phyloP scores from a whole-genome alignment of 2,797 vertebrate genomes.

The Clarias platycephalus region DNA sequence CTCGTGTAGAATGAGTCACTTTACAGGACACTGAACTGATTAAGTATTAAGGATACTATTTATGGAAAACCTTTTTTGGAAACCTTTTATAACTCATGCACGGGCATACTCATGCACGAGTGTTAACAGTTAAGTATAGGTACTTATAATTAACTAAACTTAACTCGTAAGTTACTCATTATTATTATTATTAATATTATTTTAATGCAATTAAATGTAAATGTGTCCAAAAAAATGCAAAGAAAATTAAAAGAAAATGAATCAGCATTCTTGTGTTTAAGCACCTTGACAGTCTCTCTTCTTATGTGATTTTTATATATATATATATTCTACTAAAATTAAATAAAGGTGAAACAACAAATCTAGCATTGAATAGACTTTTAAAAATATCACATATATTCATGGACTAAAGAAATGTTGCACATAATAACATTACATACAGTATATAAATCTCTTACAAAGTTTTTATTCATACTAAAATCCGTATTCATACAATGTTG shows the following conservation, averaged over 20 bases:
- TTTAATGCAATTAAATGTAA: not conserved
- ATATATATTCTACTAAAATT: not conserved
- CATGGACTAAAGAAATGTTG: too few relatives aligned
- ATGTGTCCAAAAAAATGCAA: not conserved
- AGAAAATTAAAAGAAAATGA: not conserved
- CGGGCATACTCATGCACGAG: too few relatives aligned
- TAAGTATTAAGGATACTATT: not conserved
- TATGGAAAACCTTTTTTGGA: not conserved
- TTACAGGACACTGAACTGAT: not conserved
- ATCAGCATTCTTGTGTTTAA: not conserved
- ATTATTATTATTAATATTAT: not conserved
- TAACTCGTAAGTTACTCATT: too few relatives aligned
- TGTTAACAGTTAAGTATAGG: too few relatives aligned
- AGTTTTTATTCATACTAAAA: too few relatives aligned
- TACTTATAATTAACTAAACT: too few relatives aligned
- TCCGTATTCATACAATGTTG: too few relatives aligned
- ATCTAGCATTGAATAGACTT: not conserved
- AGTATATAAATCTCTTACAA: too few relatives aligned
- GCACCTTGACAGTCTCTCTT: not conserved
- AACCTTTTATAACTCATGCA: not conserved
- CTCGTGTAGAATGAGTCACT: not conserved
- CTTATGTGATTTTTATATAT: not conserved
- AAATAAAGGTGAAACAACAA: not conserved
- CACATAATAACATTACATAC: too few relatives aligned
- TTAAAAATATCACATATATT: not conserved